A percentile compares a stretch with the other conserved stretches of the same genome.
Conservation (phyloP, 2,797 vertebrate species). For the Lophius americanus region DNA sequence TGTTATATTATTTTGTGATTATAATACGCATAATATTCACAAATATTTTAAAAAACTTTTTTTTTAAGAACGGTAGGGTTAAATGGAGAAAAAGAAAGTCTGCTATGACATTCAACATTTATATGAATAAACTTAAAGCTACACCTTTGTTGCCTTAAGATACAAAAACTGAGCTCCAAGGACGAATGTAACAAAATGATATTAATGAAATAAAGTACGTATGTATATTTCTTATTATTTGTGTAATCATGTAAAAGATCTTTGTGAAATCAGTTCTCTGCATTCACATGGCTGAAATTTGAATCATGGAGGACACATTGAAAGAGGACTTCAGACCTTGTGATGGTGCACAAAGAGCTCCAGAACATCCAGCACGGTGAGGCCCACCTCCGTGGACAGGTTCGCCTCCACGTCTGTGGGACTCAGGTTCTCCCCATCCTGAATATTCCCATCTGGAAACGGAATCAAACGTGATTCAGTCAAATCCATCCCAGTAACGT, state of each 20-base stretch:
- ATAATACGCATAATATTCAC: no score
- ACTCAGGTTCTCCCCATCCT: conserved; percentile 89
- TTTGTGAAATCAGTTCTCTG: no score
- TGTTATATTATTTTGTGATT: no score
- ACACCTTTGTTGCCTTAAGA: no score
- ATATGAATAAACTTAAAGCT: conserved; percentile 1
- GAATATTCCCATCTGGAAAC: conserved; percentile 82
- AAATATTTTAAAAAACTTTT: not conserved
- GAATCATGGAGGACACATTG: not conserved
- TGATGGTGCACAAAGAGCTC: conserved; percentile 92
- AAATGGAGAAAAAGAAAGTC: not conserved
- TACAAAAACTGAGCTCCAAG: not conserved
- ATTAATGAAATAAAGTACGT: not conserved
- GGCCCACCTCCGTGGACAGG: conserved; percentile 92
- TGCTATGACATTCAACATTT: not conserved
- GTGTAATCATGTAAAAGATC: no score
- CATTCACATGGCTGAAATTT: no score
- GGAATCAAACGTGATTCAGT: conserved; percentile 11
- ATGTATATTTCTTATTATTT: no score
- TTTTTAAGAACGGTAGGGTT: no score
- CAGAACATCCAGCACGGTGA: conserved; percentile 92
- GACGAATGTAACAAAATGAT: not conserved
- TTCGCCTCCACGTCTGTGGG: conserved; percentile 95
- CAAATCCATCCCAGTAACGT: not conserved
- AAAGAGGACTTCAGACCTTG: conserved; percentile 69